Evolutionary conservation across 2,888 invertebrate species (phyloP).

Genomic region (Euphydryas editha): DNA sequence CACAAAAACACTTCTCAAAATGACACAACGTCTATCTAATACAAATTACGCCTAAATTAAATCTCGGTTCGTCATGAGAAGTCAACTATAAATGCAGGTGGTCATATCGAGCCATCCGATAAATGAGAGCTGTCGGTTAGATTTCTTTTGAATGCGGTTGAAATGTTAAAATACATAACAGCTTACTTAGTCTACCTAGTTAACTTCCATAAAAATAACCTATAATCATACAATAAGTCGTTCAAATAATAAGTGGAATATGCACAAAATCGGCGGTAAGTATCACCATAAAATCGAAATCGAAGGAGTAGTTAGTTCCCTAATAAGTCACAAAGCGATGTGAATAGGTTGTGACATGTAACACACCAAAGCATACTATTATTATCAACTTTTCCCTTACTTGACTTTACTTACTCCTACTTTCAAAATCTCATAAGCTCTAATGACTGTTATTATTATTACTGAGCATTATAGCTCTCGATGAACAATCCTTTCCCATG

Average conservation of each 20-base stretch:
- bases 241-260: constrained; percentile 67
- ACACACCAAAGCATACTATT: neutral
- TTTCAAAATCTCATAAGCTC: constrained; percentile 17
- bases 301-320: constrained; percentile 44
- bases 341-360: constrained; percentile 61
- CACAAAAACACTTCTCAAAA: constrained; percentile 71
- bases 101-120: constrained; percentile 67
- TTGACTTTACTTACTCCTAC: neutral
- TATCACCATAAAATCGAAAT: constrained; percentile 51
- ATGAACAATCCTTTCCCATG: neutral
- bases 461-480: neutral
- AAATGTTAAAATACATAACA: constrained; percentile 80
- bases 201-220: constrained; percentile 81
- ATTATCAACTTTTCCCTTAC: neutral
- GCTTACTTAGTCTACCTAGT: constrained; percentile 82
- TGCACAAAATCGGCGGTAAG: constrained; percentile 57
- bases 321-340: constrained; percentile 62
- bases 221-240: constrained; percentile 78
- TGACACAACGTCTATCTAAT: constrained; percentile 76
- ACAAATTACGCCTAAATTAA: constrained; percentile 77
- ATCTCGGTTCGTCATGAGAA: constrained; percentile 77
- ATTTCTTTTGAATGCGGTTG: constrained; percentile 53
- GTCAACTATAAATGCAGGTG: constrained; percentile 78
- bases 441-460: neutral
- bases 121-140: constrained; percentile 62